Percentiles rank a stretch among this genome's conserved stretches.
Conservation (phyloP, 2,888 invertebrate genomes). For the Amorpha juglandis region DNA sequence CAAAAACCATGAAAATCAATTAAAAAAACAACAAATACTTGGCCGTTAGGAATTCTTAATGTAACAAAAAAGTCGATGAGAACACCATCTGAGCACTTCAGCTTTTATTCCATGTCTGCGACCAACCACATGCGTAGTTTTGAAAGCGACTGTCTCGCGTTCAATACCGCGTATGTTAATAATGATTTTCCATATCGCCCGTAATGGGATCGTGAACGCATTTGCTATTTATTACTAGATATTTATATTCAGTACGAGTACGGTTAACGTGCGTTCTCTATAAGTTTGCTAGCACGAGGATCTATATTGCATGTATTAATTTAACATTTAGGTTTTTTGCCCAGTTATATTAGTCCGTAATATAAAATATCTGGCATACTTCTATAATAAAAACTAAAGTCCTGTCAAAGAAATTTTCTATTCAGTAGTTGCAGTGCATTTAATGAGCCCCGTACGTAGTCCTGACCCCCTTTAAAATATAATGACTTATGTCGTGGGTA, state of each 20-base stretch:
- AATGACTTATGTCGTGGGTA: no score
- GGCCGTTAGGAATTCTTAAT: no score
- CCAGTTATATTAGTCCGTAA: no score
- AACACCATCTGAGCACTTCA: neutral
- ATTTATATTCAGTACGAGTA: slow-evolving; percentile 21
- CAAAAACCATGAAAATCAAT: no score
- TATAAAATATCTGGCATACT: no score
- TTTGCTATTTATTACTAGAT: slow-evolving; percentile 13
- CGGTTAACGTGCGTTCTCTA: neutral
- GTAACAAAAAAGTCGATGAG: neutral
- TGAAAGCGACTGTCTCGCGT: neutral
- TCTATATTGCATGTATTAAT: neutral
- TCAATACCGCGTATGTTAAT: slow-evolving; percentile 2
- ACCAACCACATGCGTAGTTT: neutral
- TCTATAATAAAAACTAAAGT: no score
- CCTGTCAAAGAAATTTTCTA: no score
- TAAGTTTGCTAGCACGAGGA: neutral
- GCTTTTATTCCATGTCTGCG: neutral
- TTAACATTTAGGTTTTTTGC: neutral
- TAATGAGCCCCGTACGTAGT: no score
- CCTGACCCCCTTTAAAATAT: no score
- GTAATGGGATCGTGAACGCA: slow-evolving; percentile 7
- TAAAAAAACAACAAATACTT: no score
- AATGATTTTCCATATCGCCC: neutral
- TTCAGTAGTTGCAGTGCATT: no score